phyloP scores from a whole-genome alignment of 2,113 vertebrate genomes.

The Microtus pennsylvanicus region DNA sequence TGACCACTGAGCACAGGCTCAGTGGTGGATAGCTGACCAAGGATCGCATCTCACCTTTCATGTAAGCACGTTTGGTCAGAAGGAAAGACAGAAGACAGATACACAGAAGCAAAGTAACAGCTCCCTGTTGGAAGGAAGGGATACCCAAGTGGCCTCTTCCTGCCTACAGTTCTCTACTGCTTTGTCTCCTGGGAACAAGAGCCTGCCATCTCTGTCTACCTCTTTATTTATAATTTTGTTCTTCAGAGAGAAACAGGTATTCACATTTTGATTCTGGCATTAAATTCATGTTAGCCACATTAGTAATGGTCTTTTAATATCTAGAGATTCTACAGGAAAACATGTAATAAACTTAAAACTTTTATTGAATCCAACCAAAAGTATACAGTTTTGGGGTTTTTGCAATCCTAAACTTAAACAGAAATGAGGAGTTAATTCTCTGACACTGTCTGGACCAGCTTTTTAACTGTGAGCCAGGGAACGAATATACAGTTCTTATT shows the following conservation, averaged over 20 bases:
- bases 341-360: constrained; percentile 43
- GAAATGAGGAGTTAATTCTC: constrained; percentile 69
- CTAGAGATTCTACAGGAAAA: constrained; percentile 41
- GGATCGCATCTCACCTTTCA: not conserved
- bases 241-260: not conserved
- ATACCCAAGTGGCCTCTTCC: not conserved
- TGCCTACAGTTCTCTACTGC: not conserved
- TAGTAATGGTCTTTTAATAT: constrained; percentile 18
- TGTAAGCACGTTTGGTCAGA: not conserved
- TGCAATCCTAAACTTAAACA: constrained; percentile 65
- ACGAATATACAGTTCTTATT: constrained; percentile 47
- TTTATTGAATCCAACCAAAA: constrained; percentile 75
- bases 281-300: constrained; percentile 40
- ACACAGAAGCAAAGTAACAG: not conserved
- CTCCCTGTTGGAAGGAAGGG: not conserved
- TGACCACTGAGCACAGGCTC: not conserved
- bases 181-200: not conserved
- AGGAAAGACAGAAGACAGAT: not conserved
- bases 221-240: not conserved
- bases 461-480: constrained; percentile 53
- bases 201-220: not conserved
- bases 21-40: not conserved
- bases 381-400: constrained; percentile 43
- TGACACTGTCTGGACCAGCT: constrained; percentile 55
- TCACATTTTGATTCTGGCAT: constrained; percentile 45